Conservation (phyloP, 2,797 vertebrate species). For the Acipenser ruthenus region DNA sequence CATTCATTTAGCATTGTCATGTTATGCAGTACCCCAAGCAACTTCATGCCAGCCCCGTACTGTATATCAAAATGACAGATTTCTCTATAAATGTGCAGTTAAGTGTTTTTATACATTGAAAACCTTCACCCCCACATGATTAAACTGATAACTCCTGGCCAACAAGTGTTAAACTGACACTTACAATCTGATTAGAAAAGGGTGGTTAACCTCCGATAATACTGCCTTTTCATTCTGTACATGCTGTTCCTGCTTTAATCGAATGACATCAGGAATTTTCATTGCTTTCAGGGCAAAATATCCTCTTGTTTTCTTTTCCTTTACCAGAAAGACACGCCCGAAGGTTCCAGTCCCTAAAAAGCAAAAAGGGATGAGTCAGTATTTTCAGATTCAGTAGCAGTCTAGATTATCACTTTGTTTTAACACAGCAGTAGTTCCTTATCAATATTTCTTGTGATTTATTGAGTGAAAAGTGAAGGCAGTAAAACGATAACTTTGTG, state of each 20-base stretch:
- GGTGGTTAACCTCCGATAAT: constrained; percentile 77
- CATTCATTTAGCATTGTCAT: too few species aligned
- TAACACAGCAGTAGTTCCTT: too few species aligned
- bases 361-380: background rate
- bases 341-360: constrained; percentile 84
- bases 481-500: too few species aligned
- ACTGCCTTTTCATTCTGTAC: constrained; percentile 93
- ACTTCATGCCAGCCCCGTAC: too few species aligned
- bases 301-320: constrained; percentile 62
- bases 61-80: too few species aligned
- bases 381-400: background rate
- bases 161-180: constrained; percentile 32
- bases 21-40: too few species aligned
- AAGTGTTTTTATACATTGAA: too few species aligned
- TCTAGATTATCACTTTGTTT: background rate
- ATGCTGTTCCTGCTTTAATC: constrained; percentile 88
- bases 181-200: constrained; percentile 86
- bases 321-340: constrained; percentile 83
- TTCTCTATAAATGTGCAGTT: too few species aligned
- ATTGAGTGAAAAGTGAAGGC: too few species aligned
- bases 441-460: too few species aligned
- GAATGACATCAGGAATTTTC: constrained; percentile 88
- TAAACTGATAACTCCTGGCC: background rate
- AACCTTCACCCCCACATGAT: background rate
- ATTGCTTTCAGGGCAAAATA: constrained; percentile 88